Evolutionary conservation across 2,113 vertebrate species (phyloP), one percentile per base, ranked within the genome.

Genomic region (Heliornis fulica): DNA sequence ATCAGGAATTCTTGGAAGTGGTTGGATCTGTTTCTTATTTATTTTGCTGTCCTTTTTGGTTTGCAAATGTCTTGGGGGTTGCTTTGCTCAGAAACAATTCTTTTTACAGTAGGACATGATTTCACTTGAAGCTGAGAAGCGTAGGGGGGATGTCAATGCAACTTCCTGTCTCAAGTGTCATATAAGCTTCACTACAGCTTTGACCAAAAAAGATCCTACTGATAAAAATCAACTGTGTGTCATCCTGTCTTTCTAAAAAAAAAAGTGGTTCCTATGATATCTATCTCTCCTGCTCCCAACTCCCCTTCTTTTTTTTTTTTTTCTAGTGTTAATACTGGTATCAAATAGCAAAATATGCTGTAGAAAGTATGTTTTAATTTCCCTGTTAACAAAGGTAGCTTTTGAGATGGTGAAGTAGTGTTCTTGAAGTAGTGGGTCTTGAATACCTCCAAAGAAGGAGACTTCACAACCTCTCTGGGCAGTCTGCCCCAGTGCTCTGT

Each of bases 211-310:
- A 89, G 22, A 31, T 72, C 17, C 51, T 80, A 45, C 32, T 91
- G 87, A 83, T 94, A 94, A 85, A 66, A 31, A 74, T 88, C 48
- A 92, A 21, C n/a, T 68, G 12, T 85, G 46, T 70, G 59, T 91
- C 74, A 89, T 90, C 46, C 45, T 77, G 71, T 46, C 13, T 48
- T 83, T 34, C n/a, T 57, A 34, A 57, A 75, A 64, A 51, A 45
- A 53, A 28, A 45, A 2, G 8, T 48, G 15, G 15, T 54, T 79
- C 9, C 10, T 0, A 0, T 60, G 15, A 5, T n/a, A 5, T 23
- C 8, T 21, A 11, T 56, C 17, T 59, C 9, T 53, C 4, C 23
- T 32, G 10, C 20, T 13, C 1, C 10, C 25, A 21, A 17, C 15
- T 13, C 7, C 4, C 1, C 14, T 9, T 32, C 2, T 8, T 19